These are phyloP conservation scores for Heteractis magnifica DNA, from an alignment of 92 coral and sea anemone genomes.

Conservation along the genomic window DNA sequence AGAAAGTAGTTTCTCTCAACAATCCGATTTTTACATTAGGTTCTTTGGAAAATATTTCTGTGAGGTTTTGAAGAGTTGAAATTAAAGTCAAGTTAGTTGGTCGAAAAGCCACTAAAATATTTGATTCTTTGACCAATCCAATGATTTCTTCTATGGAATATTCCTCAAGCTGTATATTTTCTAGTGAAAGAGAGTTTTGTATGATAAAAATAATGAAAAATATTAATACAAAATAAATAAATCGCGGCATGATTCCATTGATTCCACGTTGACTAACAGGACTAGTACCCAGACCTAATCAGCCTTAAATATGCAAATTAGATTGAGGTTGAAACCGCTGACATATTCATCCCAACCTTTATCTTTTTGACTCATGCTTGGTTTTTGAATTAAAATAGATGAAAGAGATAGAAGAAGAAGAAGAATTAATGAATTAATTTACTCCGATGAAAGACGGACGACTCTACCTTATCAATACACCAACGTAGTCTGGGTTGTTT, in stretches of 20 bases:
- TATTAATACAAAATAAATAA: neutral
- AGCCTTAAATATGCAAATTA: too few species aligned
- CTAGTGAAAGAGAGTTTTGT: neutral
- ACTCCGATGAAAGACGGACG: too few species aligned
- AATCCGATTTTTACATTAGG: constrained; percentile 21
- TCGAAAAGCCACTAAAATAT: constrained; percentile 12
- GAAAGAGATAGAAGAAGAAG: too few species aligned
- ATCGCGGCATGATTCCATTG: neutral
- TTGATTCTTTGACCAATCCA: neutral
- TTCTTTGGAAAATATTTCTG: constrained; percentile 25
- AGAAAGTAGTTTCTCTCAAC: constrained; percentile 1
- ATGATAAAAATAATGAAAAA: neutral
- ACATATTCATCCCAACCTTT: too few species aligned
- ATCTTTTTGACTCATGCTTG: too few species aligned
- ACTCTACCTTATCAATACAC: too few species aligned
- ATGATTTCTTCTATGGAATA: constrained; percentile 14
- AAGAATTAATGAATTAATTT: too few species aligned
- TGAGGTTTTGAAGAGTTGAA: constrained; percentile 13
- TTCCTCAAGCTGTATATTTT: constrained; percentile 4
- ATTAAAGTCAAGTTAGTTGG: constrained; percentile 3
- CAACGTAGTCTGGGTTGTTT: too few species aligned
- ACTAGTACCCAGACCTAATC: too few species aligned
- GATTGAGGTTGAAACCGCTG: too few species aligned
- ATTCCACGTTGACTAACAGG: too few species aligned
- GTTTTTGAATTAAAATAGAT: too few species aligned